Evolutionary conservation across 2,797 vertebrate genomes (phyloP), one percentile per base, ranked within the genome.

Genomic region (Zonotrichia albicollis): DNA sequence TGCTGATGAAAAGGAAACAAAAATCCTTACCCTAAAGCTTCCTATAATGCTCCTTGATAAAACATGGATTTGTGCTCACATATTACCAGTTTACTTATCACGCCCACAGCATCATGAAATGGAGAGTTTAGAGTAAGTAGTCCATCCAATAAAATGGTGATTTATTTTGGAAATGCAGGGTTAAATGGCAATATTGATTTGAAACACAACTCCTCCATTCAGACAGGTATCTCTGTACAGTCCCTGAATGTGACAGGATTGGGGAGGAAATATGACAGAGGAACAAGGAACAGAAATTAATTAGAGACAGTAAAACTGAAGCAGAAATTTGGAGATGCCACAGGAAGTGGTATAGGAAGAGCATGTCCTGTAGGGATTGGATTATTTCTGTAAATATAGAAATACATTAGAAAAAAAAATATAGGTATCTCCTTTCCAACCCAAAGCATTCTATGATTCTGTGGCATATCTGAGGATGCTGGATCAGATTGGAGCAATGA

Each of bases 321-420:
- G 64, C 16, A 65, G 10, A 13, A 65, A 66, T 61, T 0, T 23
- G n/a, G 73, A 70, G 58, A 40, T 19, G 45, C 10, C 61, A 10
- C 1, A 2, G 13, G 13, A 32, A 42, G 19, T 0, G 10, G 9
- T 1, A 8, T 2, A 25, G 42, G 40, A 50, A 61, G 20, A 64
- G 71, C 45, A 32, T 54, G 4, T 30, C 4, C 32, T 15, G 0
- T 0, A 9, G 18, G 2, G 21, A 42, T 0, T 45, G 16, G n/a
- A 40, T 68, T 61, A 12, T 2, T 14, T 29, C 30, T 9, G 5
- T 20, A 46, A 54, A 29, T 19, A 40, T 4, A 61, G 5, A 32
- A 26, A 60, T 34, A 34, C 5, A n/a, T 25, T n/a, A n/a, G n/a
- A 32, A 13, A 30, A 25, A 23, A 1, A 16, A 3, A 19, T 11